phyloP scores from a whole-genome alignment of 30 jellyfish, hydroid and myxozoan genomes.

The Catostylus mosaicus region DNA sequence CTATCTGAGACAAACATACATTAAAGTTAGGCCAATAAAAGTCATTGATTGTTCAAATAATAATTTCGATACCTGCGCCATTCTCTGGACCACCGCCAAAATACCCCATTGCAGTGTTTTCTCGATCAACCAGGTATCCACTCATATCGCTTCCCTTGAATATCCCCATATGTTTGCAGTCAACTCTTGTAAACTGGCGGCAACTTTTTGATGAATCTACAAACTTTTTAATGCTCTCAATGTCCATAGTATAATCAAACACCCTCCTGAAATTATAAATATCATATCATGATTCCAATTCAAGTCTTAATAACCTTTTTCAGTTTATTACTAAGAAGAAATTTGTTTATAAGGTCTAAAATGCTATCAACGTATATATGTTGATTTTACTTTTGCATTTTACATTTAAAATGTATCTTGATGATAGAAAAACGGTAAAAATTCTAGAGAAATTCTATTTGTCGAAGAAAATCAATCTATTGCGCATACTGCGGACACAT shows the following conservation, averaged over 20 bases:
- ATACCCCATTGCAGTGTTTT: constrained; percentile 4
- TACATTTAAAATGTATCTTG: too few species aligned
- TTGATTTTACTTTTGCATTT: too few species aligned
- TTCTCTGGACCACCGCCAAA: constrained; percentile 16
- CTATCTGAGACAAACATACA: too few species aligned
- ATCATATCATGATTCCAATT: background rate
- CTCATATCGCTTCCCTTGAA: background rate
- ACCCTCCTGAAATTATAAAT: background rate
- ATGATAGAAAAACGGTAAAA: too few species aligned
- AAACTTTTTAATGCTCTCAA: background rate
- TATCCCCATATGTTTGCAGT: background rate
- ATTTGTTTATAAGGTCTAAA: too few species aligned
- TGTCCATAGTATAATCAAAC: background rate
- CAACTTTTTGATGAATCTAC: background rate
- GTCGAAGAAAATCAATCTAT: too few species aligned
- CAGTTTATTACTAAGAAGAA: too few species aligned
- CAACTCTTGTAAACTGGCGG: background rate
- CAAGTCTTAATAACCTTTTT: background rate
- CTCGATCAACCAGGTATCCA: background rate
- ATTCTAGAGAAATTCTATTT: too few species aligned
- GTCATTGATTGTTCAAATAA: too few species aligned
- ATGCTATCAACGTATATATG: too few species aligned
- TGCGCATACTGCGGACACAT: too few species aligned
- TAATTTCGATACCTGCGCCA: background rate
- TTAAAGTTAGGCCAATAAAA: too few species aligned